Base-by-base conservation (phyloP, 2,888 invertebrate species). In the Athetis lepigone region DNA sequence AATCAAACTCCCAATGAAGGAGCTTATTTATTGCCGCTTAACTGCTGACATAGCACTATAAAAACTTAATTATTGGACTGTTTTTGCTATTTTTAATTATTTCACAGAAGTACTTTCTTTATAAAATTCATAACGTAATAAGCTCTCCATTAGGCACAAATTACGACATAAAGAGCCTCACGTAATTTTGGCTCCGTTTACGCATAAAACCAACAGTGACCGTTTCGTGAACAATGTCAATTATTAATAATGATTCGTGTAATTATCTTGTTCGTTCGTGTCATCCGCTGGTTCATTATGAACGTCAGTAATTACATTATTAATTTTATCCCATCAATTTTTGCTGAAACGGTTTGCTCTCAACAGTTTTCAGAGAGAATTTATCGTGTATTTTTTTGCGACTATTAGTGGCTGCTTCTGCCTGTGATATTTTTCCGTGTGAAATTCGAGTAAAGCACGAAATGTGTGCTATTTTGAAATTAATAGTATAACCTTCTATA, bases 221-320 rank as follows among this genome's bases (percentile, higher is more conserved):
- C 43, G 25, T 25, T 18, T 18, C 5, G 25, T 54, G 27, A 45
- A 70, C 52, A 49, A 33, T 70, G 16, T 67, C 49, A 25, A 62
- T 54, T 67, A 71, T 29, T 52, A 49, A 45, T 42, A 45, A 42
- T 8, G 56, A 46, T 46, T 47, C 46, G 13, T 42, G 37, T 13
- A 11, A 55, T 52, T 39, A 1, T 45, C 36, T 29, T 29, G 19
- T 19, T 40, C 7, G n/a, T 18, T 16, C 37, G 11, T 13, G 11
- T 21, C 19, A 27, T 36, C 23, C 1, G n/a, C 21, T 36, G 7
- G 4, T 1, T 40, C 18, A 51, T 55, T 21, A 55, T 43, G 5
- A 42, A 36, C 11, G 21, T n/a, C 4, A 11, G 4, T 45, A 18
- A 39, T 67, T 40, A n/a, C 2, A 21, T 63, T 33, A 21, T 61